Percentiles rank a stretch among this genome's conserved stretches.
phyloP scores from a whole-genome alignment of 2,113 vertebrate genomes.

The Potamarius usumacintae region DNA sequence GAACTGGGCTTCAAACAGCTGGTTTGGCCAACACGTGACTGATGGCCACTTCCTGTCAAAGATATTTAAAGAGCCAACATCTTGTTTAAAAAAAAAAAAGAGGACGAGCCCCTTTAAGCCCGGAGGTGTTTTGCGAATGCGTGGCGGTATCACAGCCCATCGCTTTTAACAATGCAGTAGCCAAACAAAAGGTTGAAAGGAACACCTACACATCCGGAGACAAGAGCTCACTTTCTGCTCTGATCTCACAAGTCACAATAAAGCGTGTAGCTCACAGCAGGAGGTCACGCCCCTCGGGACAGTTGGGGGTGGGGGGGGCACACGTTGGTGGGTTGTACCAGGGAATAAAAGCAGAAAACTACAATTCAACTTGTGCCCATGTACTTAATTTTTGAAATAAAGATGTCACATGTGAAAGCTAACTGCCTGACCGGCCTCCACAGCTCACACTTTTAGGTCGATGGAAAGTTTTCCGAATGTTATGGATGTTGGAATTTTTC shows the following conservation, averaged over 20 bases:
- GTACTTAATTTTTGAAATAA: neutral
- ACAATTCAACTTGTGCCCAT: neutral
- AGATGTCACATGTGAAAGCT: neutral
- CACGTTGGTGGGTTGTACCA: neutral
- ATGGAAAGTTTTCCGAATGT: neutral
- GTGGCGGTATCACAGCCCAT: constrained; percentile 54
- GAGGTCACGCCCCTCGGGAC: neutral
- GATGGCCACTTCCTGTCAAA: constrained; percentile 87
- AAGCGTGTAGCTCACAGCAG: constrained; percentile 54
- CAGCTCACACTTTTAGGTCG: neutral
- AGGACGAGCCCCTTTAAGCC: constrained; percentile 66
- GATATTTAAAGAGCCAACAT: constrained; percentile 78
- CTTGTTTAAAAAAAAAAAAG: constrained; percentile 67
- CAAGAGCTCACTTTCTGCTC: constrained; percentile 43
- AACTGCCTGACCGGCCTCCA: neutral
- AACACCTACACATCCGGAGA: constrained; percentile 54
- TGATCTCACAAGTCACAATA: constrained; percentile 53
- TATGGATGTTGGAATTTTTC: neutral
- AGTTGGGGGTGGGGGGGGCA: neutral
- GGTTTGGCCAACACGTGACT: constrained; percentile 79
- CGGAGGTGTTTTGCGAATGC: constrained; percentile 68
- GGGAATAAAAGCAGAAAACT: neutral
- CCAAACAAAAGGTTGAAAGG: constrained; percentile 60
- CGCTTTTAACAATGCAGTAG: constrained; percentile 62
- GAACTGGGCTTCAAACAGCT: constrained; percentile 86